phyloP scores from a whole-genome alignment of 2,797 vertebrate species.

The Coregonus suidteri region DNA sequence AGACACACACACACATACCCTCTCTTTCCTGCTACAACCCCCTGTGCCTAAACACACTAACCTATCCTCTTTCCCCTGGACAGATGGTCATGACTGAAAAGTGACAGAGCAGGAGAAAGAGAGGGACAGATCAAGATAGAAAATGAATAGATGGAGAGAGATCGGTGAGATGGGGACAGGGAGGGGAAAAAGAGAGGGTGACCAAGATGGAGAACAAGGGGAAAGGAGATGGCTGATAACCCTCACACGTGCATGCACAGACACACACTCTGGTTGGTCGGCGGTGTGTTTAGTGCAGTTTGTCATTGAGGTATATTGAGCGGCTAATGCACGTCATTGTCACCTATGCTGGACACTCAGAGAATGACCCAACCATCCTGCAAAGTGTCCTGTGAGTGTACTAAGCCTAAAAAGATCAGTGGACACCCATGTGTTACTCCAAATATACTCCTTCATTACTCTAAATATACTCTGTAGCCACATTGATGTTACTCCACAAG shows the following conservation, averaged over 20 bases:
- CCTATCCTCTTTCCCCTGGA: background rate
- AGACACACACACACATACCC: background rate
- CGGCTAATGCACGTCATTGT: background rate
- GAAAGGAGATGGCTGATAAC: background rate
- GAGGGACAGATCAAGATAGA: constrained; percentile 14
- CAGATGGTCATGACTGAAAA: background rate
- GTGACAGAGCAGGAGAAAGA: background rate
- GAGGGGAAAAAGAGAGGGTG: background rate
- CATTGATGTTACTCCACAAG: background rate
- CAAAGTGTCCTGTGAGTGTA: background rate
- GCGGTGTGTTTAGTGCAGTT: background rate
- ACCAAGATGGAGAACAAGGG: background rate
- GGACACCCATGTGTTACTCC: background rate
- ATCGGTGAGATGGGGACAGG: background rate
- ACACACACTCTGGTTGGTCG: background rate
- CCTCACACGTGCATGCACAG: background rate
- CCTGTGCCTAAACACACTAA: background rate
- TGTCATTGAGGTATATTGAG: background rate
- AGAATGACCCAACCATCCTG: background rate
- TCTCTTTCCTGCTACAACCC: background rate
- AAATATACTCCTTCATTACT: background rate
- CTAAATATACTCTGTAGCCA: background rate
- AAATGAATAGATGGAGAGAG: too few relatives aligned
- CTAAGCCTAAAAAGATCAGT: background rate
- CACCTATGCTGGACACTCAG: constrained; percentile 6